Base-by-base conservation (phyloP, 2,888 invertebrate genomes). In the Subacronicta megacephala region DNA sequence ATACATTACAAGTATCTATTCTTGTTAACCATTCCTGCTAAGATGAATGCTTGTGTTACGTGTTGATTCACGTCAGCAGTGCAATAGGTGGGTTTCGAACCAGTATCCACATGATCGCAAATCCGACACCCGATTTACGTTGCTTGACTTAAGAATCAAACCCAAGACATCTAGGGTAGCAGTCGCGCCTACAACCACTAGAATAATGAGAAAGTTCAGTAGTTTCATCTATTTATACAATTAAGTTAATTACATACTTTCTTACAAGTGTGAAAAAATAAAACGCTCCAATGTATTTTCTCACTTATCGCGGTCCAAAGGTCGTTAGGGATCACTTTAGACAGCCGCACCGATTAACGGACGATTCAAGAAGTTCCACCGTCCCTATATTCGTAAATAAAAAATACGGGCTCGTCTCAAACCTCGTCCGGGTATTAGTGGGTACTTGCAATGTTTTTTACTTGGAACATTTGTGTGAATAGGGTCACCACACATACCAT, bases 301-400 rank as follows among this genome's bases (percentile, higher is more conserved):
- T 58, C 60, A 45, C 69, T 57, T 69, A 64, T 57, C 58, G 72
- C 35, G 49, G 52, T 37, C 51, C 61, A 63, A 62, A 68, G 68
- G 77, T 78, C 78, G 70, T 77, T 78, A 78, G 58, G 74, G 74
- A 78, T 78, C 72, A 74, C 74, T 72, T 72, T 74, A 78, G 74
- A 76, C 72, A 66, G 66, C 64, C 66, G 62, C 56, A 58, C 50
- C 78, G 74, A 78, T 78, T 77, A 78, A 70, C 66, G 62, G 62
- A 55, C 72, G 60, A 67, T 76, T 69, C 68, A 65, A 68, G 59
- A 72, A 75, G 51, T 78, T 74, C 59, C 51, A 37, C 36, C 43
- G 42, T 62, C 61, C 57, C 62, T 45, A 36, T 50, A 47, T 75
- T 62, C 62, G 75, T 75, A 61, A 76, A 73, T 75, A 75, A 76